Evolutionary conservation across 2,113 vertebrate genomes (phyloP).

Genomic region (Onychostruthus taczanowskii): DNA sequence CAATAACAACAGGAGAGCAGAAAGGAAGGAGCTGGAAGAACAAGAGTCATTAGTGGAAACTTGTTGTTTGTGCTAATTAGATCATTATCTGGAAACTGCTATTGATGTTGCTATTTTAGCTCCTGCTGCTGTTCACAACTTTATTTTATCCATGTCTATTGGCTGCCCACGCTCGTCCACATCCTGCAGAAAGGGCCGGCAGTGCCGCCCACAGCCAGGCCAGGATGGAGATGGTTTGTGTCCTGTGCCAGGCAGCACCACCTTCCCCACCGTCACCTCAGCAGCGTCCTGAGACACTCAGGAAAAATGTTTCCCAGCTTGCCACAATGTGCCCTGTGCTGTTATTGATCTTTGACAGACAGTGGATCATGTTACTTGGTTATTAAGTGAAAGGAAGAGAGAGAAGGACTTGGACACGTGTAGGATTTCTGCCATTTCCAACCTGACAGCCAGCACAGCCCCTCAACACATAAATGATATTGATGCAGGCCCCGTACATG

Average conservation of each 20-base stretch:
- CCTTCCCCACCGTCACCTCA: not conserved
- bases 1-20: not conserved
- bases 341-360: not conserved
- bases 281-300: not conserved
- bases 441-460: not conserved
- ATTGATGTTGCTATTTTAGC: slow-evolving; percentile 44
- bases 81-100: slow-evolving; percentile 57
- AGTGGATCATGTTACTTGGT: not conserved
- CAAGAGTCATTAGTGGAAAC: slow-evolving; percentile 52
- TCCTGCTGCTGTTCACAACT: slow-evolving; percentile 33
- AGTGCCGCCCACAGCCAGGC: not conserved
- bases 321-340: not conserved
- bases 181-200: not conserved
- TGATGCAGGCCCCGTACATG: not conserved
- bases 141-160: not conserved
- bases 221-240: not conserved
- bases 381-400: not conserved
- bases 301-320: not conserved
- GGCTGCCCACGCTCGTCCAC: not conserved
- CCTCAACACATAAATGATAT: not conserved
- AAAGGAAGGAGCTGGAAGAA: slow-evolving; percentile 45
- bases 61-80: slow-evolving; percentile 58
- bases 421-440: not conserved
- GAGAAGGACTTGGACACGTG: not conserved
- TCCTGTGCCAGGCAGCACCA: not conserved